These are phyloP conservation scores for Bombycilla garrulus DNA, from an alignment of 2,113 vertebrate genomes.

Conservation along the genomic window DNA sequence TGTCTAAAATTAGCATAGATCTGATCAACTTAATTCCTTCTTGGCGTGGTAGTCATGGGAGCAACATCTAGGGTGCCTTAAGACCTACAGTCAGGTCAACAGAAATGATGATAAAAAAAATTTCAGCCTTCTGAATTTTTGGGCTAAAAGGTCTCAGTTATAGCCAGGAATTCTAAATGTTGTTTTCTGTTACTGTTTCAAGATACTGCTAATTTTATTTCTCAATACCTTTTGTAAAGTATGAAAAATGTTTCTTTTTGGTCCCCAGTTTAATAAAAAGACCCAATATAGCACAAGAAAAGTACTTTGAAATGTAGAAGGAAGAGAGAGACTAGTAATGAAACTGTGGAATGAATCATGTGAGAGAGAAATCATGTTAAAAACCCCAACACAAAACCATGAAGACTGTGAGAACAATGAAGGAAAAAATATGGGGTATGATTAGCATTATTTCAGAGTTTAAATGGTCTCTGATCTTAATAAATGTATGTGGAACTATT, in stretches of 20 bases:
- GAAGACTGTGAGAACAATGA: background rate
- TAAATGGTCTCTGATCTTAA: background rate
- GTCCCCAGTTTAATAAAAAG: background rate
- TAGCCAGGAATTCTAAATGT: background rate
- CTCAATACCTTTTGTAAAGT: background rate
- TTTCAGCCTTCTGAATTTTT: background rate
- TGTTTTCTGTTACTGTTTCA: background rate
- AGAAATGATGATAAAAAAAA: background rate
- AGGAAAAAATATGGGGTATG: background rate
- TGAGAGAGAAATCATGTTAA: background rate
- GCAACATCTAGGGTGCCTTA: background rate
- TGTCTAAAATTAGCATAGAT: background rate
- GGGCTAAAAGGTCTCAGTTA: background rate
- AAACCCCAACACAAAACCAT: rapidly evolving
- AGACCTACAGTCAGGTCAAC: background rate
- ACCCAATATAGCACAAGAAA: background rate
- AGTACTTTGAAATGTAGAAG: background rate
- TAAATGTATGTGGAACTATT: background rate
- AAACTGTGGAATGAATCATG: background rate
- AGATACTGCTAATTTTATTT: background rate
- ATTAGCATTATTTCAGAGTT: background rate
- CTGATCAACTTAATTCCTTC: background rate
- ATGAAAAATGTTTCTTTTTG: background rate
- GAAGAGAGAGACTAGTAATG: background rate
- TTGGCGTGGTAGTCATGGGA: background rate